Percentiles rank a stretch among this genome's conserved stretches.
phyloP scores from a whole-genome alignment of 2,888 invertebrate species.

The Helicoverpa assulta region DNA sequence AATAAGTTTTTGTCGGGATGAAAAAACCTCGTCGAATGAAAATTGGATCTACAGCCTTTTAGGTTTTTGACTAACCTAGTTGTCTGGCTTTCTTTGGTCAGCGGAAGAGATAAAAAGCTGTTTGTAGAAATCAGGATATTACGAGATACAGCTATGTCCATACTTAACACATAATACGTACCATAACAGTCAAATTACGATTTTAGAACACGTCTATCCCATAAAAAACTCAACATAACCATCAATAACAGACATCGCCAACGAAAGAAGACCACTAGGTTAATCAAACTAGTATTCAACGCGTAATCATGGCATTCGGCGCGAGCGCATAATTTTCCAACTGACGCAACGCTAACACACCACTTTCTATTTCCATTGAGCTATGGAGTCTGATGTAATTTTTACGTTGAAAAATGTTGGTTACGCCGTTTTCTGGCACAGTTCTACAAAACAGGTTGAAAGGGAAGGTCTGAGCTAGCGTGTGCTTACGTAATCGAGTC shows the following conservation, averaged over 20 bases:
- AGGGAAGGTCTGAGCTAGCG: constrained; percentile 30
- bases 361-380: constrained; percentile 72
- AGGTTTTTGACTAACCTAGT: constrained; percentile 2
- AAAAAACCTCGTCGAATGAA: background rate
- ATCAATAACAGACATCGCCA: constrained; percentile 11
- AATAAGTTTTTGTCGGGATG: constrained; percentile 28
- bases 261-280: constrained; percentile 47
- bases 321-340: constrained; percentile 69
- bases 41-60: constrained; percentile 5
- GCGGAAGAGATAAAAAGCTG: background rate
- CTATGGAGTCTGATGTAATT: constrained; percentile 58
- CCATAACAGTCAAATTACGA: background rate
- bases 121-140: background rate
- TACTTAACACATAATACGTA: too few relatives aligned
- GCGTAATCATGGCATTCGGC: constrained; percentile 62
- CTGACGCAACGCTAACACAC: constrained; percentile 64
- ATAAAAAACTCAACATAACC: constrained; percentile 15
- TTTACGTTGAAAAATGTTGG: constrained; percentile 50
- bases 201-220: constrained; percentile 12
- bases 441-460: constrained; percentile 26
- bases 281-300: constrained; percentile 59
- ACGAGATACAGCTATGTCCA: background rate
- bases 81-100: background rate
- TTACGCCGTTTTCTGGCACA: constrained; percentile 48
- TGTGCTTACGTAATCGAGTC: constrained; percentile 43